Evolutionary conservation across 2,113 vertebrate genomes (phyloP), one percentile per base, ranked within the genome.

Genomic region (Ptychochromis oligacanthus): DNA sequence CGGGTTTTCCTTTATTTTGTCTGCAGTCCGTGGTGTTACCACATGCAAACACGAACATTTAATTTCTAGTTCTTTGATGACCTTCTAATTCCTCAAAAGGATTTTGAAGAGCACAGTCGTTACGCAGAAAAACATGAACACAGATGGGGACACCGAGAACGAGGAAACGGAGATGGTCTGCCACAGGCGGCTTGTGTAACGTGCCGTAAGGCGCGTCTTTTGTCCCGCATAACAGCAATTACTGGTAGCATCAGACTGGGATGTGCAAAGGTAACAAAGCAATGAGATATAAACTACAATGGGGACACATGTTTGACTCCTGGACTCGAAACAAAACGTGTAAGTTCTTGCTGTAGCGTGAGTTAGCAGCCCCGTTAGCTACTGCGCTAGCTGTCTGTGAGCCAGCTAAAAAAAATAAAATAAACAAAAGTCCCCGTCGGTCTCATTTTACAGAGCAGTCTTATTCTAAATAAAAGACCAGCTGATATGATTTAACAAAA

Each of bases 301-400:
- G 14, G 1, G 7, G 1, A 24, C 11, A 56, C 15, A 59, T 0
- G 22, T 18, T 14, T 13, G 34, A 10, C 14, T 40, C 10, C 5
- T 62, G 4, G 1, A 57, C 7, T 7, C 1, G 0, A 74, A 77
- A 75, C 43, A 76, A 82, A 77, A 9, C 2, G 9, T 11, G 1
- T 6, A 5, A 2, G 6, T 62, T 55, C 14, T n/a, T 60, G 59
- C 28, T 70, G 5, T 7, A 20, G 17, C 18, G 22, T 13, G 4
- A 3, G 26, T 57, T 36, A 72, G 26, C 56, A 72, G 10, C 65
- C 18, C 28, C 46, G 18, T 75, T 87, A 83, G 82, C 80, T 49
- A 65, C 24, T 0, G 28, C 17, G 82, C 70, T 83, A 84, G 74
- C 70, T 52, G 36, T 13, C 2, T 49, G 26, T 72, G 62, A 64